Conservation (phyloP, 2,113 vertebrate genomes). For the Talpa occidentalis region DNA sequence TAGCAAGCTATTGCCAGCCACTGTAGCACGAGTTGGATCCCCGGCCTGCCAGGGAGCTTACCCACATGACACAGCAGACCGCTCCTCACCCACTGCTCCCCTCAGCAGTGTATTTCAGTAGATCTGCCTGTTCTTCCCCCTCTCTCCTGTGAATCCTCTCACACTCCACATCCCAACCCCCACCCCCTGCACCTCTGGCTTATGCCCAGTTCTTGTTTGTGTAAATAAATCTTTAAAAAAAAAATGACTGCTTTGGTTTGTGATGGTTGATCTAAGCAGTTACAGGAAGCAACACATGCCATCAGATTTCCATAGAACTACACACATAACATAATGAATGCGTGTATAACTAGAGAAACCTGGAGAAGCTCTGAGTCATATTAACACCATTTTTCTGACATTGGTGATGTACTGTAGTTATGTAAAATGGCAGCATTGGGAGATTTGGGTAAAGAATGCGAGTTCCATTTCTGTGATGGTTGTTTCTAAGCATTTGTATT, state of each 20-base stretch:
- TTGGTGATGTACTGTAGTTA: neutral
- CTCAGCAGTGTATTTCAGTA: no score
- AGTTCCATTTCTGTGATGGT: neutral
- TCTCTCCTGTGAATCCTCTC: no score
- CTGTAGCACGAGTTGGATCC: no score
- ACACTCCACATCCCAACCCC: no score
- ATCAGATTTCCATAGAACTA: neutral
- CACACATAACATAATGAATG: neutral
- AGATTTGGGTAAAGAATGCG: neutral
- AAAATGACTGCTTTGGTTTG: neutral
- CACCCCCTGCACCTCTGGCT: no score
- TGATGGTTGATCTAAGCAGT: neutral
- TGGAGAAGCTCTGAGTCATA: neutral
- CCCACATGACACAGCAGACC: no score
- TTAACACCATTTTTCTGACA: neutral
- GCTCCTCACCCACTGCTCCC: no score
- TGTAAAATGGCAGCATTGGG: neutral
- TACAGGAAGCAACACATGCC: neutral
- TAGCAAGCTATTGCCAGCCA: no score
- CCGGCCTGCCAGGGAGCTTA: no score
- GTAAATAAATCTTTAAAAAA: no score
- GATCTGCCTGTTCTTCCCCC: no score
- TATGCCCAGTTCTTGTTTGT: no score
- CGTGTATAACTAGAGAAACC: neutral
- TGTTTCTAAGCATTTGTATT: conserved; percentile 24